A percentile compares a stretch with the other conserved stretches of the same genome.
Conservation (phyloP, 2,113 vertebrate species). For the Boulengeromyrus knoepffleri region DNA sequence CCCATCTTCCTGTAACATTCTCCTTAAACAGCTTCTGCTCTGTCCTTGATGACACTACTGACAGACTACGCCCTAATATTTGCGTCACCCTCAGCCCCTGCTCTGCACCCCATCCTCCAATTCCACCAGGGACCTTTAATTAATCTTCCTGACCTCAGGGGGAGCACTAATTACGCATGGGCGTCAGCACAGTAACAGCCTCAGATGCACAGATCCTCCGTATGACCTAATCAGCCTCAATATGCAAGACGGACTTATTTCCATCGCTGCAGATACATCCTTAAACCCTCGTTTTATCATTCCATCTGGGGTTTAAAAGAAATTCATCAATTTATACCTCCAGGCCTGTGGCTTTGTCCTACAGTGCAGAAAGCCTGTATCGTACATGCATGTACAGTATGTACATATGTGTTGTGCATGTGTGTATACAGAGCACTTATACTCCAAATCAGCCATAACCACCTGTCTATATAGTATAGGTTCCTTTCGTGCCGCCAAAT, state of each 20-base stretch:
- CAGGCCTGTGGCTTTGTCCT: neutral
- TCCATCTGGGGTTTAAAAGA: neutral
- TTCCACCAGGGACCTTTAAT: neutral
- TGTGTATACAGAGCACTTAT: neutral
- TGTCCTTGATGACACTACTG: neutral
- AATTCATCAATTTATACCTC: neutral
- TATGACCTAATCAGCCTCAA: neutral
- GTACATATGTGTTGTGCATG: neutral
- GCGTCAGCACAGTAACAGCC: neutral
- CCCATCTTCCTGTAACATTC: neutral
- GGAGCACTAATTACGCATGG: neutral
- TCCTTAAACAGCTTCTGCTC: neutral
- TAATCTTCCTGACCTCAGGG: neutral
- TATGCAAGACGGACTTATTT: neutral
- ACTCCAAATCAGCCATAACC: neutral
- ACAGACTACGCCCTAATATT: neutral
- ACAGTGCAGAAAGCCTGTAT: neutral
- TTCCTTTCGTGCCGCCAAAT: neutral
- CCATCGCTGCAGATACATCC: neutral
- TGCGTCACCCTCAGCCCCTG: neutral
- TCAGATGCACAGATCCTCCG: neutral
- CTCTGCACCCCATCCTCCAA: neutral
- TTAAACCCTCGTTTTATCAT: neutral
- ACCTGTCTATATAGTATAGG: neutral
- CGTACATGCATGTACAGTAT: neutral